Evolutionary conservation across 2,888 invertebrate genomes (phyloP).

Genomic region (Celastrina argiolus): DNA sequence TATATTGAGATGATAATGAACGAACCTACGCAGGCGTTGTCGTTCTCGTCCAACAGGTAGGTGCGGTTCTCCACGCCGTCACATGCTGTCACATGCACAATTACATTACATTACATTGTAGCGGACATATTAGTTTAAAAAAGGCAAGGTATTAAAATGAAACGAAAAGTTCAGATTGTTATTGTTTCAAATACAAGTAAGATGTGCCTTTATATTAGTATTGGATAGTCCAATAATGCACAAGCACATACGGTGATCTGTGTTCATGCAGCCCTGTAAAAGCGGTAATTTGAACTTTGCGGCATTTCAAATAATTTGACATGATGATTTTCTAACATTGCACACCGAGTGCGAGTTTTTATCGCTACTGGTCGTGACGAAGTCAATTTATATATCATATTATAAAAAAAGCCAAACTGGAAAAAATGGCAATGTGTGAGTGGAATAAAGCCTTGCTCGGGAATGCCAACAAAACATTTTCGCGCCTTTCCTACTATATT

Average conservation of each 20-base stretch:
- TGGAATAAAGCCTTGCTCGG: too few relatives aligned
- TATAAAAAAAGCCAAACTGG: too few relatives aligned
- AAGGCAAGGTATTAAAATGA: background rate
- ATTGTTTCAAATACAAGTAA: background rate
- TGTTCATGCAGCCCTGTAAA: background rate
- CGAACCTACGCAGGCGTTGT: conserved; percentile 78
- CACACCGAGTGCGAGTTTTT: too few relatives aligned
- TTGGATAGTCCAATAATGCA: background rate
- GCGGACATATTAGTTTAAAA: background rate
- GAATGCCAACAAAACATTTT: too few relatives aligned
- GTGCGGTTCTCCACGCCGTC: conserved; percentile 87
- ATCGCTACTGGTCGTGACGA: too few relatives aligned
- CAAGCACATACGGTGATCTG: background rate
- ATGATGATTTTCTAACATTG: too few relatives aligned
- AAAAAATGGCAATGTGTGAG: too few relatives aligned
- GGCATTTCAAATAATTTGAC: too few relatives aligned
- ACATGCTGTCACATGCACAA: conserved; percentile 65
- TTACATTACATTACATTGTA: conserved; percentile 24
- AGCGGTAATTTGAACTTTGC: background rate
- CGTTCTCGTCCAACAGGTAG: conserved; percentile 87
- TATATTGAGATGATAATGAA: conserved; percentile 41
- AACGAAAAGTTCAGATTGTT: background rate
- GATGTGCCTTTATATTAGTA: background rate
- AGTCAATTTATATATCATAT: too few relatives aligned
- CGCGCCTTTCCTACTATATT: too few relatives aligned